phyloP scores from a whole-genome alignment of 92 coral and sea anemone species.

The Muricea muricata region DNA sequence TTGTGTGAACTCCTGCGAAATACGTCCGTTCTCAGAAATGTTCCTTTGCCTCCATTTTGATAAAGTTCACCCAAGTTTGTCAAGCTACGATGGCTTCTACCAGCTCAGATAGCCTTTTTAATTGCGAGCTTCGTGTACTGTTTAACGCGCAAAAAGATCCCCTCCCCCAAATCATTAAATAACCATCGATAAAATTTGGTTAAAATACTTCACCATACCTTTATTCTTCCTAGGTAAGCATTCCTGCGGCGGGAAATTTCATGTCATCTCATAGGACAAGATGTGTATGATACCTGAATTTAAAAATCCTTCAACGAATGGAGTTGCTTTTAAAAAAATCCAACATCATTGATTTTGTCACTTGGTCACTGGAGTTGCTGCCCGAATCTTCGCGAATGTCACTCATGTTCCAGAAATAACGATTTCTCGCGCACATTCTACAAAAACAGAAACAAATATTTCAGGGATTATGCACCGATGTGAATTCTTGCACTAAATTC shows the following conservation, averaged over 20 bases:
- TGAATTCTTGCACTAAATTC: no score
- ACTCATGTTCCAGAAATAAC: slow-evolving; percentile 36
- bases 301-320: not conserved
- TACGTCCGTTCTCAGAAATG: not conserved
- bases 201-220: not conserved
- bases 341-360: slow-evolving; percentile 9
- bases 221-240: not conserved
- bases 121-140: not conserved
- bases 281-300: not conserved
- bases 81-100: no score
- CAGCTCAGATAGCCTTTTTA: no score
- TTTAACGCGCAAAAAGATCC: not conserved
- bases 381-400: not conserved
- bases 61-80: not conserved
- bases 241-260: not conserved
- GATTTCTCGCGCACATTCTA: slow-evolving; percentile 45
- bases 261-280: not conserved
- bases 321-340: slow-evolving; percentile 21
- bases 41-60: not conserved
- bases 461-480: no score
- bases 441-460: not conserved
- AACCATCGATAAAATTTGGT: no score
- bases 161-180: not conserved
- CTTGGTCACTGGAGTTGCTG: not conserved
- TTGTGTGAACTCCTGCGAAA: no score